A percentile compares a stretch with the other conserved stretches of the same genome.
These are phyloP conservation scores for Halesus radiatus DNA, from an alignment of 1,140 invertebrate species.

Conservation along the genomic window DNA sequence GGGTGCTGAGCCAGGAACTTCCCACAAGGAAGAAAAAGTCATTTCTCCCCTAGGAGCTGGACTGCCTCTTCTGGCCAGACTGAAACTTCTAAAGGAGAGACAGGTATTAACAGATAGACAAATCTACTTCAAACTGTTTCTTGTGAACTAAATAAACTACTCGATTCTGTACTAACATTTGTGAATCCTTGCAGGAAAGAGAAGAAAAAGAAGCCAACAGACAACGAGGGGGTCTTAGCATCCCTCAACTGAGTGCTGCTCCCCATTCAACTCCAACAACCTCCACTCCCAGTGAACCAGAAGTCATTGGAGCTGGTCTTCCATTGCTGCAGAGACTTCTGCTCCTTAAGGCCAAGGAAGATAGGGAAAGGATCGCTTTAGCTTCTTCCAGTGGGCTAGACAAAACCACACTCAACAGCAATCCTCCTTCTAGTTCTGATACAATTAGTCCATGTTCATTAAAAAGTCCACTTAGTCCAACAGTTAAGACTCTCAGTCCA, in stretches of 20 bases:
- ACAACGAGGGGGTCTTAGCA: conserved; percentile 63
- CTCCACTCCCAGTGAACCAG: conserved; percentile 67
- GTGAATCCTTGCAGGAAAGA: conserved; percentile 66
- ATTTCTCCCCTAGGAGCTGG: conserved; percentile 84
- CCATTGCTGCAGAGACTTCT: conserved; percentile 85
- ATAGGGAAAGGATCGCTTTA: conserved; percentile 70
- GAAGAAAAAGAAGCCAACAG: conserved; percentile 72
- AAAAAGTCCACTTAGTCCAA: conserved; percentile 69
- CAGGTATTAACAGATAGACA: conserved; percentile 70
- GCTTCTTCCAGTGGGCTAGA: conserved; percentile 49
- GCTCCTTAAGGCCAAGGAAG: conserved; percentile 85
- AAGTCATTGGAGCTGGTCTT: conserved; percentile 79
- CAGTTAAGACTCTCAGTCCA: conserved; percentile 67
- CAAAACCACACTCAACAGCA: conserved; percentile 59
- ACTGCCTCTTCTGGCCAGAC: conserved; percentile 81
- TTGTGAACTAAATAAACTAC: too few relatives aligned
- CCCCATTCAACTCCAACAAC: conserved; percentile 63
- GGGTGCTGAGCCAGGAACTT: conserved; percentile 67
- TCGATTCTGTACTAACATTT: too few relatives aligned
- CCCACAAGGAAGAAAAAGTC: conserved; percentile 71
- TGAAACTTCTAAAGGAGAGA: conserved; percentile 87
- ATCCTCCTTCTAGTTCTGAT: conserved; percentile 67
- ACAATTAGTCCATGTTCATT: conserved; percentile 68
- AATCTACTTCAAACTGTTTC: too few relatives aligned
- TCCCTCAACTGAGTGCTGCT: conserved; percentile 66